These are phyloP conservation scores for Taenaris catops DNA, from an alignment of 2,888 invertebrate genomes.

Conservation along the genomic window DNA sequence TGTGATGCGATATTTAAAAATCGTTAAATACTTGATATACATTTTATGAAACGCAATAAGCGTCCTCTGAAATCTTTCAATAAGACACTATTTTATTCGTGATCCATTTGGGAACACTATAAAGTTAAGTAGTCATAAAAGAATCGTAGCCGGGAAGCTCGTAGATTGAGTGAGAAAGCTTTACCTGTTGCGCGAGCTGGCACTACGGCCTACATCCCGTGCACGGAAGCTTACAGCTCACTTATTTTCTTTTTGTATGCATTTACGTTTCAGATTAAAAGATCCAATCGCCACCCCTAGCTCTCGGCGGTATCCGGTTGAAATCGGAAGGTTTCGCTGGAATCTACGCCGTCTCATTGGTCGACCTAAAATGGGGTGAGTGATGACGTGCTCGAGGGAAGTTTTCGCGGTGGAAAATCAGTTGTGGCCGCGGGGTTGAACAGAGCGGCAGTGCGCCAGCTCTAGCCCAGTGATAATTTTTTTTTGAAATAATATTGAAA, in stretches of 20 bases:
- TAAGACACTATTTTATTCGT: no score
- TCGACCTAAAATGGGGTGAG: conserved; percentile 55
- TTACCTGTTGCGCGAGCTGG: conserved; percentile 60
- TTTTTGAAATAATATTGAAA: no score
- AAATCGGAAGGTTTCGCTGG: conserved; percentile 48
- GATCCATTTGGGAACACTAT: conserved; percentile 8
- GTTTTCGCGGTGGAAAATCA: conserved; percentile 73
- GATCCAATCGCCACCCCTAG: conserved; percentile 70
- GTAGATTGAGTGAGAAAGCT: conserved; percentile 34
- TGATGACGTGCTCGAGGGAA: conserved; percentile 71
- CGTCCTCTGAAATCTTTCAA: no score
- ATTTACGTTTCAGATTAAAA: conserved; percentile 78
- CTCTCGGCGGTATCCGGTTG: conserved; percentile 51
- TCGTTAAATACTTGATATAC: no score
- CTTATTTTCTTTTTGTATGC: conserved; percentile 72
- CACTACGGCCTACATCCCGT: conserved; percentile 44
- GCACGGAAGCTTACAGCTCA: conserved; percentile 53
- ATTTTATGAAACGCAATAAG: no score
- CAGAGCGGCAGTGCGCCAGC: conserved; percentile 56
- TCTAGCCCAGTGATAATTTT: no score
- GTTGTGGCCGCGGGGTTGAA: conserved; percentile 63
- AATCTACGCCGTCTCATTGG: conserved; percentile 49
- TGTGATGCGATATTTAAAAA: no score
- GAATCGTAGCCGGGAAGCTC: conserved; percentile 14
- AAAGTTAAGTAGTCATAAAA: conserved; percentile 14